These are phyloP conservation scores for Thysanoteuthis rhombus DNA, from an alignment of 2,888 invertebrate genomes.

Conservation along the genomic window DNA sequence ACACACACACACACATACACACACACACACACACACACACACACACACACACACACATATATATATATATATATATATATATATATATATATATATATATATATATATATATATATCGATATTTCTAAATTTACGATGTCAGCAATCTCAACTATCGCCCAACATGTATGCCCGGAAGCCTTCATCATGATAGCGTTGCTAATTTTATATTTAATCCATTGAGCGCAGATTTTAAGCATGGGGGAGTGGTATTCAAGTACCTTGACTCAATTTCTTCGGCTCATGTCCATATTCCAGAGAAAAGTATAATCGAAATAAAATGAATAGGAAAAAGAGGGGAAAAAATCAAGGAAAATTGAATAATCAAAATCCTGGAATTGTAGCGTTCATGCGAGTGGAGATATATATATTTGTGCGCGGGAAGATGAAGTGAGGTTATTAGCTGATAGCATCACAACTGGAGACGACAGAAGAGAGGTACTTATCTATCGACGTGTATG, in stretches of 20 bases:
- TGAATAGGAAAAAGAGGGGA: not conserved
- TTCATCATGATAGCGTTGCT: constrained; percentile 12
- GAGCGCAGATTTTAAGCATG: not conserved
- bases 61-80: no score
- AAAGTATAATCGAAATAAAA: not conserved
- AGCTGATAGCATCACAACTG: constrained; percentile 12
- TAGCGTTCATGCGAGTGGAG: not conserved
- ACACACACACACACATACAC: no score
- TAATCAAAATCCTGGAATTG: not conserved
- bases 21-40: no score
- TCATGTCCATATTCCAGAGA: not conserved
- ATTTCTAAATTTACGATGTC: not conserved
- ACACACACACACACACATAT: no score
- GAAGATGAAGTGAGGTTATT: not conserved
- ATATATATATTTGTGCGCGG: not conserved
- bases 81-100: no score
- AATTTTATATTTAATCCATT: not conserved
- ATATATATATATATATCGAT: not conserved
- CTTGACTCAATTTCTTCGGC: not conserved
- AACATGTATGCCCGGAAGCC: not conserved
- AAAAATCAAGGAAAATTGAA: not conserved
- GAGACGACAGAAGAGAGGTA: not conserved
- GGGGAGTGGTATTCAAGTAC: not conserved
- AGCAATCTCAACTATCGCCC: not conserved
- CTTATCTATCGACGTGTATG: not conserved